phyloP scores from a whole-genome alignment of 2,113 vertebrate species.

The Apteryx owenii region DNA sequence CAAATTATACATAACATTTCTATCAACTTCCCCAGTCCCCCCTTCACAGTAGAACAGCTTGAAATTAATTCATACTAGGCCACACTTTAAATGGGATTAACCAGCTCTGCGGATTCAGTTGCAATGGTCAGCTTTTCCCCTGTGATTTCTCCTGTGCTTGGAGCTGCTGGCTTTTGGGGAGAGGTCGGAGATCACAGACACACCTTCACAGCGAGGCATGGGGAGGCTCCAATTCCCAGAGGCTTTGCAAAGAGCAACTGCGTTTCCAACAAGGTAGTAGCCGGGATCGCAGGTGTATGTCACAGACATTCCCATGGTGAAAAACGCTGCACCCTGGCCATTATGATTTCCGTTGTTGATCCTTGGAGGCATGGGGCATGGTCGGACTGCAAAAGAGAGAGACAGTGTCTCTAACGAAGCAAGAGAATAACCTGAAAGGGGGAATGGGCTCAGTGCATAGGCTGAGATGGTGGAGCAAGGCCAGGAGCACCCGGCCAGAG shows the following conservation, averaged over 20 bases:
- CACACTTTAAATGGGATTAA: neutral
- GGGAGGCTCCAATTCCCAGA: constrained; percentile 62
- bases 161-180: neutral
- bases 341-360: constrained; percentile 13
- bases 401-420: rapidly evolving
- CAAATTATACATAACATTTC: rapidly evolving
- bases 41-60: rapidly evolving
- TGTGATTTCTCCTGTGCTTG: neutral
- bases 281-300: neutral
- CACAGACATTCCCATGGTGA: neutral
- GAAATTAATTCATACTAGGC: too few species aligned
- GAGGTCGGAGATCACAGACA: neutral
- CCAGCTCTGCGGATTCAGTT: neutral
- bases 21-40: neutral
- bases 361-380: neutral
- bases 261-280: constrained; percentile 11
- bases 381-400: neutral
- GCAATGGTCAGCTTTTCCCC: too few species aligned
- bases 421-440: rapidly evolving
- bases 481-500: too few species aligned
- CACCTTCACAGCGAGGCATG: neutral
- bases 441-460: rapidly evolving
- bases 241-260: neutral
- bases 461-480: neutral
- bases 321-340: rapidly evolving